Evolutionary conservation across 1,140 invertebrate genomes (phyloP).

Genomic region (Apis cerana): DNA sequence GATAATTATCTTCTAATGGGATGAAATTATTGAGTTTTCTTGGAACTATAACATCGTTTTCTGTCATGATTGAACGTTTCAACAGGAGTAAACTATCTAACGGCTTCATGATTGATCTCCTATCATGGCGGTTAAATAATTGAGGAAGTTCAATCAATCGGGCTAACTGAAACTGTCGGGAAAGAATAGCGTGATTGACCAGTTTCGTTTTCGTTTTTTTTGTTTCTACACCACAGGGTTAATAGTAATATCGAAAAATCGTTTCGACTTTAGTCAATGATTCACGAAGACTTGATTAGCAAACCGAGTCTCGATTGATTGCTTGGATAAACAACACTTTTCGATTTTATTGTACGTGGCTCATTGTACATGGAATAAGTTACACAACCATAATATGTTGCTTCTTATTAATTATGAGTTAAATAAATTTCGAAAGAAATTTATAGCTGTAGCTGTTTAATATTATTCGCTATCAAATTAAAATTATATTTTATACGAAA

Average conservation of each 20-base stretch:
- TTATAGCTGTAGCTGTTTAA: not conserved
- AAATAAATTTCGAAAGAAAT: not conserved
- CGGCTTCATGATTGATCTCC: slow-evolving; percentile 15
- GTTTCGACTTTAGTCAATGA: slow-evolving; percentile 25
- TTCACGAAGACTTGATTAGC: slow-evolving; percentile 14
- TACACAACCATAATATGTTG: not conserved
- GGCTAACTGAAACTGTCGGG: slow-evolving; percentile 10
- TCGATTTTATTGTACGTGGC: not conserved
- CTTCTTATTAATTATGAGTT: not conserved
- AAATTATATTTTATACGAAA: not conserved
- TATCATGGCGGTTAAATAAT: slow-evolving; percentile 36
- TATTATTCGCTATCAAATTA: not conserved
- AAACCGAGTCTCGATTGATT: not conserved
- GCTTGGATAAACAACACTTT: not conserved
- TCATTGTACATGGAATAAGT: not conserved
- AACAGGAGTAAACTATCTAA: not conserved
- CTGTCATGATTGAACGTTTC: not conserved
- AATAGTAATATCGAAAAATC: slow-evolving; percentile 18
- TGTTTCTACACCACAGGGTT: not conserved
- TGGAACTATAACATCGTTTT: not conserved
- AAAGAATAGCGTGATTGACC: slow-evolving; percentile 45
- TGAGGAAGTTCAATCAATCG: slow-evolving; percentile 40
- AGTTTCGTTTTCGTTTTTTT: slow-evolving; percentile 10
- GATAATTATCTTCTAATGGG: too few species aligned
- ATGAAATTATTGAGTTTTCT: not conserved